Evolutionary conservation across 2,797 vertebrate genomes (phyloP), one percentile per base, ranked within the genome.

Genomic region (Lacerta agilis): DNA sequence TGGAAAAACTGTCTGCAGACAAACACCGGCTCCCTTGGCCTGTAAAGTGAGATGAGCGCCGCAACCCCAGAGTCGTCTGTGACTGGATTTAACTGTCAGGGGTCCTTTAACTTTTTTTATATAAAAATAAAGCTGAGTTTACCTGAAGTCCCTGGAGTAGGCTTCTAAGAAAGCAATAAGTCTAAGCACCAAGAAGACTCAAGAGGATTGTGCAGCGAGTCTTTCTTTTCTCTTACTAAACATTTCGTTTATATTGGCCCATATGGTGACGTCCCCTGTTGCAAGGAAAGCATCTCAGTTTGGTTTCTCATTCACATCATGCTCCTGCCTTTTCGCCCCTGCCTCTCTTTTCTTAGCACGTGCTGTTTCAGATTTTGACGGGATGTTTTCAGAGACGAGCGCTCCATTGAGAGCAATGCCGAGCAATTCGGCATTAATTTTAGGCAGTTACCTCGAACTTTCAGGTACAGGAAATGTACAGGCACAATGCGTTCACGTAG

Each of bases 221-320:
- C 82, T 89, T 90, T 88, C 80, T 90, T 91, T 89, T 58, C 13
- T 17, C 78, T 85, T 79, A 45, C 9, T 79, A 17, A 92, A 86
- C 23, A 90, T 41, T 82, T 72, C 88, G 78, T 75, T 88, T 87
- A 55, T 84, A 72, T n/a, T 3, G 13, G 18, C 36, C 13, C 27
- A 13, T 41, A 8, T 84, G 85, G 27, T 27, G 58, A 85, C 11
- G 23, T 2, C 79, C 88, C 79, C 75, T 83, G 1, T 18, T 81
- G 38, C 85, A 6, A 69, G 36, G 71, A 86, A n/a, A 13, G 78
- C 64, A n/a, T 83, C 17, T 82, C 8, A 23, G 1, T 36, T 4
- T 90, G 64, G 49, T 90, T 86, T 64, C 20, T 86, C 61, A 85
- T 78, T 8, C 5, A 18, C 9, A 1, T 18, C 87, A 55, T 17